Evolutionary conservation across 1,140 invertebrate species (phyloP).

Genomic region (Andrena cerasifolii): DNA sequence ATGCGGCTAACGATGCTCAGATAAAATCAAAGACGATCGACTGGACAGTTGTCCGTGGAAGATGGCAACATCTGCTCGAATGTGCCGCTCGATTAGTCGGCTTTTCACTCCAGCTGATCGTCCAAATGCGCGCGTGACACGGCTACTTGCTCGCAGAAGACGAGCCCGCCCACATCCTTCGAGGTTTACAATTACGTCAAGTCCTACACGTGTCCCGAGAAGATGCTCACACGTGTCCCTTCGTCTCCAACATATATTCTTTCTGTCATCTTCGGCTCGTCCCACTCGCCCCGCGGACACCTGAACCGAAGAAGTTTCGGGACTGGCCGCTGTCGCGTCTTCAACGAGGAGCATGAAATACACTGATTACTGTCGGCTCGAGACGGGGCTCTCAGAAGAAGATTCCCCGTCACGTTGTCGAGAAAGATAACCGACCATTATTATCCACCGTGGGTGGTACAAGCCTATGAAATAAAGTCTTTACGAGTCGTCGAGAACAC

Average conservation of each 20-base stretch:
- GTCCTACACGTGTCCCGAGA: conserved; percentile 65
- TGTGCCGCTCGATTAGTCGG: conserved; percentile 69
- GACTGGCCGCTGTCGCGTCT: neutral
- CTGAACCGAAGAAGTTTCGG: neutral
- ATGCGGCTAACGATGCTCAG: conserved; percentile 59
- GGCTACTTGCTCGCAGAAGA: conserved; percentile 45
- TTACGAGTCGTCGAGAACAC: conserved; percentile 29
- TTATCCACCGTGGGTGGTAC: neutral
- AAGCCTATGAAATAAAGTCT: conserved; percentile 1
- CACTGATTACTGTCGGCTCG: neutral
- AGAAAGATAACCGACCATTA: neutral
- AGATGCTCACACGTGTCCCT: conserved; percentile 59
- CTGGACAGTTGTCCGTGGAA: conserved; percentile 48
- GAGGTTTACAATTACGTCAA: conserved; percentile 74
- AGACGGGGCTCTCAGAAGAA: neutral
- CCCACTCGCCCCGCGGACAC: neutral
- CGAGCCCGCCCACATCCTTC: conserved; percentile 74
- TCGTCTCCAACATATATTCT: conserved; percentile 40
- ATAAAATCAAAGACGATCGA: conserved; percentile 55
- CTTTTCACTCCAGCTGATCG: conserved; percentile 17
- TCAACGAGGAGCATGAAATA: neutral
- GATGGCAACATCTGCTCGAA: conserved; percentile 72
- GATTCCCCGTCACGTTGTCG: neutral
- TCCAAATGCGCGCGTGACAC: conserved; percentile 25
- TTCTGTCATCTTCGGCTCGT: conserved; percentile 11